Percentiles rank a stretch among this genome's conserved stretches.
Conservation (phyloP, 1,140 invertebrate genomes). For the Dryas iulia region DNA sequence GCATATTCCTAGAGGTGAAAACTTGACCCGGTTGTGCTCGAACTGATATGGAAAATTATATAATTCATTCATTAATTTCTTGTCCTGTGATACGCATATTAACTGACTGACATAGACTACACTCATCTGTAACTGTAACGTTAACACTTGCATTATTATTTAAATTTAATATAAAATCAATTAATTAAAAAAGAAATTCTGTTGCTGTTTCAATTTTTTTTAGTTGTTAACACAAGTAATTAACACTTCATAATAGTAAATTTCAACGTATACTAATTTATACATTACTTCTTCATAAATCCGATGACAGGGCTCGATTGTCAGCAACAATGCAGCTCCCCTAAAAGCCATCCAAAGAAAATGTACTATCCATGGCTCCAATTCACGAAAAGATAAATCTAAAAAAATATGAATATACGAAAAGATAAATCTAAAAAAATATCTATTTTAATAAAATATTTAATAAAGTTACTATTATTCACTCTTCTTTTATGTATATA, state of each 20-base stretch:
- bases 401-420: too few relatives aligned
- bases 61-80: background rate
- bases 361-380: background rate
- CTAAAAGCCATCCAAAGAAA: background rate
- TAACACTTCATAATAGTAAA: background rate
- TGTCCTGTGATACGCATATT: background rate
- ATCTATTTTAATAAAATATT: too few relatives aligned
- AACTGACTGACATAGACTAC: background rate
- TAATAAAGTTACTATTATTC: too few relatives aligned
- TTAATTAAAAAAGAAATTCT: background rate
- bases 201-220: too few relatives aligned
- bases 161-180: too few relatives aligned
- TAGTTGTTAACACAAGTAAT: background rate
- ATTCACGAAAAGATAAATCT: too few relatives aligned
- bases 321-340: background rate
- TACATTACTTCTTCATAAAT: background rate
- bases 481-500: too few relatives aligned
- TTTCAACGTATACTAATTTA: background rate
- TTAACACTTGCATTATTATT: too few relatives aligned
- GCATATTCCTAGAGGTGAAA: background rate
- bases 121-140: background rate
- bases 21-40: background rate
- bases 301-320: background rate
- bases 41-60: background rate
- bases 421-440: too few relatives aligned